These are phyloP conservation scores for Parus major DNA, from an alignment of 2,113 vertebrate species.

Conservation along the genomic window DNA sequence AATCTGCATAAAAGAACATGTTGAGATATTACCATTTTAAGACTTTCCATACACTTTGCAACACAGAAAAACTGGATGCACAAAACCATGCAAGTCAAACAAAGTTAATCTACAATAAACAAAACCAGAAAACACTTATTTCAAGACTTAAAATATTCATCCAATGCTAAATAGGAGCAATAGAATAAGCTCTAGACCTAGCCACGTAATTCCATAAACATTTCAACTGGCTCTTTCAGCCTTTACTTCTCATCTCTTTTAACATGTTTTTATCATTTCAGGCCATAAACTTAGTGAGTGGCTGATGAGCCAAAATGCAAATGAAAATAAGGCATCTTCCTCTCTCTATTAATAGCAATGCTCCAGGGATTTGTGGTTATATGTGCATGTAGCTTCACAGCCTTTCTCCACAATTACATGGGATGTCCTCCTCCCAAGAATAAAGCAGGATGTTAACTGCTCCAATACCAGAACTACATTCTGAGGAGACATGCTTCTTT, in stretches of 20 bases:
- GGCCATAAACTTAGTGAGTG: neutral
- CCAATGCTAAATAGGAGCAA: neutral
- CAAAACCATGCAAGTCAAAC: slow-evolving; percentile 27
- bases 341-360: neutral
- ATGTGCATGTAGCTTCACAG: neutral
- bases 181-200: neutral
- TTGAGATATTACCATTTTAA: neutral
- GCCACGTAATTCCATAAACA: neutral
- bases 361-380: neutral
- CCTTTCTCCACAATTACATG: neutral
- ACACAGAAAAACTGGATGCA: neutral
- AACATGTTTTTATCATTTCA: neutral
- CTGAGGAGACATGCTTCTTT: neutral
- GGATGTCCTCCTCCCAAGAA: neutral
- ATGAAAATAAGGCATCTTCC: slow-evolving; percentile 10
- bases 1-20: neutral
- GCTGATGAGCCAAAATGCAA: neutral
- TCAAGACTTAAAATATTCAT: slow-evolving; percentile 1
- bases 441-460: neutral
- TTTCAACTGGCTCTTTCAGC: neutral
- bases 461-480: neutral
- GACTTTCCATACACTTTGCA: neutral
- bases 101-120: slow-evolving; percentile 29
- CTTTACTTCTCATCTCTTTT: neutral
- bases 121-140: neutral